phyloP scores from a whole-genome alignment of 2,888 invertebrate genomes.

The Aromia moschata region DNA sequence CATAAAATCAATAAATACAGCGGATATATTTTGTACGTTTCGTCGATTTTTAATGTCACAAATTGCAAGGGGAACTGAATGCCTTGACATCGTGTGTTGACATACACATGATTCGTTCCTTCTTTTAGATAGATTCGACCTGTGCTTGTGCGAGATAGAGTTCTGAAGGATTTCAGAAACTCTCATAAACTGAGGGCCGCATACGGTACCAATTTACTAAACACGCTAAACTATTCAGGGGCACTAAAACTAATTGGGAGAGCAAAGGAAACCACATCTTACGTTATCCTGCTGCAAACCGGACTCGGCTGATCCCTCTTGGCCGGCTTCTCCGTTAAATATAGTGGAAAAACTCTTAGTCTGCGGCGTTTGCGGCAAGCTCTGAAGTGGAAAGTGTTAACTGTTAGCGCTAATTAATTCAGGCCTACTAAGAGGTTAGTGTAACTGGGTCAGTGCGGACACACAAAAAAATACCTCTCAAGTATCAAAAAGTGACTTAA shows the following conservation, averaged over 20 bases:
- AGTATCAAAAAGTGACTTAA: too few species aligned
- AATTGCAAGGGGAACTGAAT: too few species aligned
- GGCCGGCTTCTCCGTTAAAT: slow-evolving; percentile 59
- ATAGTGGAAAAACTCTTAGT: slow-evolving; percentile 58
- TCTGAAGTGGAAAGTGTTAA: slow-evolving; percentile 60
- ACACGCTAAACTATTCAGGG: neutral
- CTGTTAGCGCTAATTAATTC: slow-evolving; percentile 34
- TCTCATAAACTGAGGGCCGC: too few species aligned
- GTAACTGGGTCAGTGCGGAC: neutral
- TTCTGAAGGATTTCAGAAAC: too few species aligned
- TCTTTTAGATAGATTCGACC: too few species aligned
- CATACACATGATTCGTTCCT: too few species aligned
- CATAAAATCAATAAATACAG: too few species aligned
- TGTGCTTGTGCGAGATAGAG: too few species aligned
- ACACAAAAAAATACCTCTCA: neutral
- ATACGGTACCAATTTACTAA: neutral
- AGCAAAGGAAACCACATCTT: slow-evolving; percentile 43
- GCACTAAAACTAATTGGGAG: slow-evolving; percentile 9
- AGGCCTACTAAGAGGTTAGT: neutral
- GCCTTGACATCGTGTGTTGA: too few species aligned
- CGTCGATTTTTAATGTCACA: too few species aligned
- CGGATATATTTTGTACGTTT: too few species aligned
- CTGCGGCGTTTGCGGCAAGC: slow-evolving; percentile 70
- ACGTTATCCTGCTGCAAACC: slow-evolving; percentile 61
- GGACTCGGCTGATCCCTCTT: slow-evolving; percentile 56